Evolutionary conservation across 2,888 invertebrate species (phyloP).

Genomic region (Rhopalosiphum nymphaeae): DNA sequence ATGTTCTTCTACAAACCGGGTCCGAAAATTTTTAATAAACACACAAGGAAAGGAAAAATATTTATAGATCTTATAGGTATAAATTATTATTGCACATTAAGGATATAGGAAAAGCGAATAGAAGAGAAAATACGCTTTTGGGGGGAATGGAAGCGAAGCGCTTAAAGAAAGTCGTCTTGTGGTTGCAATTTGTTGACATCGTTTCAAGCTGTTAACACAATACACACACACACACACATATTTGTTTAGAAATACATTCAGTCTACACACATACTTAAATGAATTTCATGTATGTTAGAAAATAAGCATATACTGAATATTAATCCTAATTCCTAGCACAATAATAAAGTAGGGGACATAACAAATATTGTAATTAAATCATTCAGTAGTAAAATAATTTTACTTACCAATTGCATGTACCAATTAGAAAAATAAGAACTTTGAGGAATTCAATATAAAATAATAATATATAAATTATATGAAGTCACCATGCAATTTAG

Average conservation of each 20-base stretch:
- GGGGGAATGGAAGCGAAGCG: slow-evolving; percentile 51
- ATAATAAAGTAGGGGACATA: neutral
- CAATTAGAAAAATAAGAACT: neutral
- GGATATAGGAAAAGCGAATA: slow-evolving; percentile 61
- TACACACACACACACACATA: slow-evolving; percentile 56
- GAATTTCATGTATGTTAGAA: slow-evolving; percentile 49
- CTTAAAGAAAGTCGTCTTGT: slow-evolving; percentile 64
- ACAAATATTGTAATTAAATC: neutral
- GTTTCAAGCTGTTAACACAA: slow-evolving; percentile 63
- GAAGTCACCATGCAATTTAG: slow-evolving; percentile 3
- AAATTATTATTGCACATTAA: slow-evolving; percentile 57
- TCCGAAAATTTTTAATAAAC: slow-evolving; percentile 64
- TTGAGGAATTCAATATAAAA: neutral
- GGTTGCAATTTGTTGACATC: slow-evolving; percentile 59
- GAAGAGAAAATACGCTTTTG: slow-evolving; percentile 60
- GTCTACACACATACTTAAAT: slow-evolving; percentile 54
- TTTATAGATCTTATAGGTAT: slow-evolving; percentile 51
- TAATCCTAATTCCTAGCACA: neutral
- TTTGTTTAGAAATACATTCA: slow-evolving; percentile 53
- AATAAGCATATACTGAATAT: slow-evolving; percentile 33
- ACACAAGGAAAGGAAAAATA: slow-evolving; percentile 63
- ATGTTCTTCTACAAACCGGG: slow-evolving; percentile 80
- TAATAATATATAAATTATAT: neutral
- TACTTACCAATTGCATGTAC: slow-evolving; percentile 22
- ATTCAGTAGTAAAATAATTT: slow-evolving; percentile 1